Evolutionary conservation across 2,888 invertebrate species (phyloP).

Genomic region (Campoplex capitator): DNA sequence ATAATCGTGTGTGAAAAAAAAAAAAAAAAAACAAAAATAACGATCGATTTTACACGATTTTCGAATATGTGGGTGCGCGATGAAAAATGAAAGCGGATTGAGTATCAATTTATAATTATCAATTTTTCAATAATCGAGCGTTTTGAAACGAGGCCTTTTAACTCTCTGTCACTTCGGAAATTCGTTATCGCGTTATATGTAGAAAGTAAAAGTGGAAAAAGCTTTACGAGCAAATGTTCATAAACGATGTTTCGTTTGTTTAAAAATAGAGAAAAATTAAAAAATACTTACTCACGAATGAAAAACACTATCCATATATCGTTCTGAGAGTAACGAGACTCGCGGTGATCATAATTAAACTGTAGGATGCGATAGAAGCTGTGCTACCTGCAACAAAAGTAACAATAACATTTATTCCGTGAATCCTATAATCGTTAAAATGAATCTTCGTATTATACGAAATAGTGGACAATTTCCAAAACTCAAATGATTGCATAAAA

Average conservation of each 20-base stretch:
- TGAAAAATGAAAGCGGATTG: background rate
- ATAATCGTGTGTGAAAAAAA: background rate
- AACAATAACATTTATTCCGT: background rate
- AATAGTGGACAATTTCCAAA: background rate
- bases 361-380: constrained; percentile 44
- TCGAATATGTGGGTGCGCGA: background rate
- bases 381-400: constrained; percentile 59
- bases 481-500: background rate
- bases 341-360: constrained; percentile 46
- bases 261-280: background rate
- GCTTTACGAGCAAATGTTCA: background rate
- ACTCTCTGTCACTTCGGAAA: background rate
- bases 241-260: background rate
- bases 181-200: background rate
- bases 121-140: background rate
- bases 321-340: constrained; percentile 37
- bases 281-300: constrained; percentile 47
- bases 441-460: background rate
- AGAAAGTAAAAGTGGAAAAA: background rate
- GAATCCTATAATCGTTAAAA: background rate
- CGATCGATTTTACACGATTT: background rate
- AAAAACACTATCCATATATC: constrained; percentile 46
- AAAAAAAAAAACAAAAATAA: background rate
- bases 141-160: background rate
- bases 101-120: background rate